Base-by-base conservation (phyloP, 1,140 invertebrate genomes). In the Rhopalosiphum maidis region DNA sequence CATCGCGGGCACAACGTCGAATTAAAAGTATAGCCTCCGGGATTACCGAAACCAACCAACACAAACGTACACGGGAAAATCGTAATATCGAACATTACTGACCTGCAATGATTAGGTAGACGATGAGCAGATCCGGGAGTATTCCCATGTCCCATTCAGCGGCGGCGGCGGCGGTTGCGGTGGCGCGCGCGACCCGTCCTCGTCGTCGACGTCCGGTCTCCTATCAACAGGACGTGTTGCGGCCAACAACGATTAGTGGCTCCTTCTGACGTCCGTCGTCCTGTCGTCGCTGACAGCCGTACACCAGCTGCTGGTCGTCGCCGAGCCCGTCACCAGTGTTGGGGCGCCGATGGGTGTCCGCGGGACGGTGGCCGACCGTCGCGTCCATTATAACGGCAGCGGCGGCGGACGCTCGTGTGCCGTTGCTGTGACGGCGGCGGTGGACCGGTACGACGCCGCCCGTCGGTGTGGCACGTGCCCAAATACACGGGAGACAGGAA, bases 121-220 rank as follows among this genome's bases (percentile, higher is more conserved):
- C 91, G 91, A 83, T 93, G 82, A 93, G 48, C 82, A 93, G 91
- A 54, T 51, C 22, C 91, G 48, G 91, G 91, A 93, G 91, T 93
- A 93, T 93, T 93, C 91, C 91, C 91, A 93, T 93, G 91, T 93
- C 91, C 91, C 91, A 93, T 93, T 93, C 91, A 93, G 91, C 91
- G 91, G 82, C 91, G 68, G n/a, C 77, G 91, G 77, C n/a, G 46
- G 35, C 82, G 91, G 89, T 68, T 41, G 89, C 88, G 88, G 77
- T 37, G 91, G 43, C 68, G 91, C 91, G 82, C 91, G 3, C 48
- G 91, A 85, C 91, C 43, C 91, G 91, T 93, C 48, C 48, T 92
- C 68, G 90, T 43, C 54, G 51, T 48, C 55, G 55, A 18, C n/a
- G 87, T 54, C 46, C 82, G 82, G 35, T 30, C 25, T 30, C 22